Evolutionary conservation across 2,888 invertebrate genomes (phyloP).

Genomic region (Exocentrus adspersus): DNA sequence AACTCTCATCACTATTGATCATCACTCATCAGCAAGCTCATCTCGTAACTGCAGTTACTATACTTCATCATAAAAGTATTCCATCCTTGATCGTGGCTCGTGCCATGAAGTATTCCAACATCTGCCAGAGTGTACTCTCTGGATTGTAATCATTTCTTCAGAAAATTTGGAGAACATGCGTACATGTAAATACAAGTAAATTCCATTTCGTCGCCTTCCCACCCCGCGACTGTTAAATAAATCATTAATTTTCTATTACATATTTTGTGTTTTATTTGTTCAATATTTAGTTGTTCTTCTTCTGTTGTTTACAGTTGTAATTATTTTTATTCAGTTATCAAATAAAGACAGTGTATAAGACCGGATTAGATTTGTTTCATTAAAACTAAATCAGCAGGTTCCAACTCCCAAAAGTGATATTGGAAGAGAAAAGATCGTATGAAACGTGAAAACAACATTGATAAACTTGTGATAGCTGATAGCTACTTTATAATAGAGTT

Average conservation of each 20-base stretch:
- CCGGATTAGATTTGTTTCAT: not conserved
- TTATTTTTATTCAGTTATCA: conserved; percentile 31
- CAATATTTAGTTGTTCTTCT: not conserved
- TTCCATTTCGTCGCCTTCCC: conserved; percentile 29
- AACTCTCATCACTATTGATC: conserved; percentile 33
- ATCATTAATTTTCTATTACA: conserved; percentile 45
- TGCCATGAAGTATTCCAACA: conserved; percentile 9
- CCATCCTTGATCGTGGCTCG: conserved; percentile 18
- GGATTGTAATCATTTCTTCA: conserved; percentile 29
- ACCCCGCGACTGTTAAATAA: conserved; percentile 32
- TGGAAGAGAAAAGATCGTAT: too few relatives aligned
- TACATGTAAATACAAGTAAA: conserved; percentile 3
- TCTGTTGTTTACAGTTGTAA: conserved; percentile 20
- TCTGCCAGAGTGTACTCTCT: conserved; percentile 26
- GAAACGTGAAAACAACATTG: too few relatives aligned
- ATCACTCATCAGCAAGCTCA: conserved; percentile 27
- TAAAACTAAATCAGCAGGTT: not conserved
- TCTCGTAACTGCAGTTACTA: conserved; percentile 37
- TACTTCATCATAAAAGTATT: conserved; percentile 21
- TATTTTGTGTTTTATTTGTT: conserved; percentile 35
- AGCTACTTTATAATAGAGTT: too few relatives aligned
- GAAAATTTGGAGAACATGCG: conserved; percentile 5
- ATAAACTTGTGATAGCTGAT: too few relatives aligned
- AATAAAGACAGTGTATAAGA: conserved; percentile 22
- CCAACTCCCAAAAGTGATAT: too few relatives aligned